Base-by-base conservation (phyloP, 1,140 invertebrate species). In the Scaptomyza hsui region DNA sequence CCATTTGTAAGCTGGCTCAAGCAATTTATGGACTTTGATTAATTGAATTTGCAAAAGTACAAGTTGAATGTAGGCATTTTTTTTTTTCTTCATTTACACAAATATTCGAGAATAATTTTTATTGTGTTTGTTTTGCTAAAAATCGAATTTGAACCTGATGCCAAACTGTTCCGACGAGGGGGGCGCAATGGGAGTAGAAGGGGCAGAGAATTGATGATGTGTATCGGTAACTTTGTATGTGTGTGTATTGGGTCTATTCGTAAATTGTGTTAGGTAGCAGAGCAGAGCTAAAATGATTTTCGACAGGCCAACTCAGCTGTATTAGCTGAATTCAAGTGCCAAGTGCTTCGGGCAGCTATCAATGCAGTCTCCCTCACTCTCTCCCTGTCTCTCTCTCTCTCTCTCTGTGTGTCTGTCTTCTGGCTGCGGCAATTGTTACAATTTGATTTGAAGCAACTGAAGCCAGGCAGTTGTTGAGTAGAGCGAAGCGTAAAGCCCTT, bases 381-480 rank as follows among this genome's bases (percentile, higher is more conserved):
- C 26, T 9, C 5, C 5, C 26, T 29, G 1, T 6, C 24, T 26
- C 24, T 26, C 24, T 26, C 6, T 6, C 24, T 6, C 4, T 26
- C 6, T 29, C 26, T 9, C 7, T 29, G 0, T 9, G 0, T 29
- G 5, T 29, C 2, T 29, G 26, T 29, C 26, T 29, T 29, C 2
- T 9, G 26, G 52, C 64, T 63, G 72, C 64, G 57, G 63, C 82
- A 88, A 88, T 88, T 88, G 82, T 88, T 78, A 73, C 82, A 88
- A 88, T 88, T 88, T 70, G 82, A 88, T 81, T 88, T 88, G 75
- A 42, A 61, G 70, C 77, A 86, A 81, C 68, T 81, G 63, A 75
- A 77, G 81, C 81, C 61, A 57, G 61, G 47, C 68, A 35, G 45
- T 39, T 16, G 52, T 39, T 16, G 62, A 64, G 63, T 53, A 41